Evolutionary conservation across 2,888 invertebrate species (phyloP), one percentile per base, ranked within the genome.

Genomic region (Agrochola lota): DNA sequence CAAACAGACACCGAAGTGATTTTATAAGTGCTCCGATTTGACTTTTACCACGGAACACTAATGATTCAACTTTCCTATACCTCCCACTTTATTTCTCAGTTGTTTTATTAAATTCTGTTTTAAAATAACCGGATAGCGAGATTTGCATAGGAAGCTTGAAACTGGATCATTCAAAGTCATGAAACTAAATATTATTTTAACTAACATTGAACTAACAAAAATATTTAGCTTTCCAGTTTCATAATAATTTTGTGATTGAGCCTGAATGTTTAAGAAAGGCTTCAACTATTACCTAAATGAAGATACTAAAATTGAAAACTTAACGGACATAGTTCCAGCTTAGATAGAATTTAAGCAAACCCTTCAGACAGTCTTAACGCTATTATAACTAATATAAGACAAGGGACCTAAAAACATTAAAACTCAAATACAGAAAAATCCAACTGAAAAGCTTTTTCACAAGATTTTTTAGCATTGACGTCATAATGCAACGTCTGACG

Each of bases 271-370:
- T 49, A 60, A 30, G 40, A n/a, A 63, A 46, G 15, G 49, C 60
- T 74, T 63, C 8, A 71, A 80, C 62, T 67, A 68, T 26, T 30
- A 30, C 30, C 30, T 59, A 71, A 57, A 30, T 62, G 17, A 74
- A 49, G 55, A 84, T 80, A 68, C 30, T 30, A 5, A 66, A 70
- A 72, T 68, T 83, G 60, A 17, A 70, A 70, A 78, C 20, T 84
- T 59, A 71, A 83, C 70, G 12, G 9, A 40, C 23, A 59, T 59
- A 57, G 20, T 69, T 57, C 83, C 78, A 77, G 59, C 57, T 80
- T 68, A 66, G 64, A n/a, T 43, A 17, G 11, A 64, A 63, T 82
- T 57, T 40, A 20, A 11, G 52, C 11, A 52, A 76, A 30, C 64
- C 35, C 52, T 83, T 46, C 17, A 20, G 17, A 4, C 11, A 52